Base-by-base conservation (phyloP, 2,888 invertebrate genomes). In the Norana najaformis region DNA sequence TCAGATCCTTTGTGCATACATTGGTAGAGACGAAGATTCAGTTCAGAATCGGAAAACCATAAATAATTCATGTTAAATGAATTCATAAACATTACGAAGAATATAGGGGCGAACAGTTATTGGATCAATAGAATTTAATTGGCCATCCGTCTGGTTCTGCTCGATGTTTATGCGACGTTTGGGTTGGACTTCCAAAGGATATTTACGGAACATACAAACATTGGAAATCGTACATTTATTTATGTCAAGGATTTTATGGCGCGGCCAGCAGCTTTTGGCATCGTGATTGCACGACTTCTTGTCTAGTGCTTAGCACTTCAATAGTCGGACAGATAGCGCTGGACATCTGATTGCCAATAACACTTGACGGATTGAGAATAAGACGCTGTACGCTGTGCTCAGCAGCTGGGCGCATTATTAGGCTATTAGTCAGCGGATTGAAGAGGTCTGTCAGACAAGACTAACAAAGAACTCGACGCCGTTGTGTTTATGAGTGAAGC, bases 401-500 rank as follows among this genome's bases (percentile, higher is more conserved):
- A 37, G 37, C 36, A 35, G 23, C 85, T 18, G 37, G 85, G 11
- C 85, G 85, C 85, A 85, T 85, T n/a, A 85, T 85, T 85, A 35
- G 37, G 85, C 35, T 85, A 85, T 85, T 85, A 85, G n/a, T 85
- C 85, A 85, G 37, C 85, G 85, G 23, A 13, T 36, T 37, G 36
- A 36, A 37, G 37, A 37, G 37, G 36, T 85, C 85, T 36, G 85
- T 35, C 37, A 35, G 85, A 85, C 85, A 85, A 23, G 85, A 36
- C 85, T 16, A 85, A 85, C 85, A 85, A 85, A 85, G 85, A 85
- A 85, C 85, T 85, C 18, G 85, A 36, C 85, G 36, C 20, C 85
- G 36, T 35, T 5, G 34, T 35, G n/a, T 35, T 36, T 37, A 34
- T 18, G 14, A 35, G 35, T 85, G 37, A 35, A 36, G 36, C 35